phyloP scores from a whole-genome alignment of 2,888 invertebrate genomes.

The Coelopa pilipes region DNA sequence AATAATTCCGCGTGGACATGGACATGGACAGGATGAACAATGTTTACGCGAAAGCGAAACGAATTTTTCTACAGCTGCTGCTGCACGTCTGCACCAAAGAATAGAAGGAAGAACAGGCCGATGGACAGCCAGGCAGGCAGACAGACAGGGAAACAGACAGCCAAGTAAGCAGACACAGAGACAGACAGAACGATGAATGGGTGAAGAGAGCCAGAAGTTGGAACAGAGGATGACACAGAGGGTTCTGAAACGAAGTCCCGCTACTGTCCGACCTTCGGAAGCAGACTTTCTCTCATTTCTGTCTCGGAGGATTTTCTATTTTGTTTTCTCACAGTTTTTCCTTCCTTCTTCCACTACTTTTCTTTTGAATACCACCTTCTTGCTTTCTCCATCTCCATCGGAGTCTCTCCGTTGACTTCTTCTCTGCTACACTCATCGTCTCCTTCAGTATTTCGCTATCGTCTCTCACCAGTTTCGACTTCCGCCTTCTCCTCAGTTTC shows the following conservation, averaged over 20 bases:
- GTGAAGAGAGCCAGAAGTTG: no score
- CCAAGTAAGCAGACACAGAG: no score
- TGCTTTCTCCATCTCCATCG: background rate
- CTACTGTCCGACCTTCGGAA: no score
- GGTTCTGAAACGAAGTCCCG: no score
- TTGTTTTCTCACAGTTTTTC: background rate
- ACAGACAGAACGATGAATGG: no score
- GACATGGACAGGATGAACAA: constrained; percentile 13
- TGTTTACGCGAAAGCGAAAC: constrained; percentile 29
- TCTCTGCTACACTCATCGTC: background rate
- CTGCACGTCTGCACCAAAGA: no score
- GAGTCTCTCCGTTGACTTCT: background rate
- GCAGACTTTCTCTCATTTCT: no score
- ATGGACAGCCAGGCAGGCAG: constrained; percentile 25
- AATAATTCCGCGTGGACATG: no score
- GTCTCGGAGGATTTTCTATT: background rate
- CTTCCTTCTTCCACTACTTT: background rate
- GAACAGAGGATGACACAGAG: no score
- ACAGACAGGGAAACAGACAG: background rate
- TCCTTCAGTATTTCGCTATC: background rate
- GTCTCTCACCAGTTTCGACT: background rate
- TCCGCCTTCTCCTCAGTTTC: background rate
- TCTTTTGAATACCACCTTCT: no score
- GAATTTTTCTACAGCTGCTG: constrained; percentile 18
- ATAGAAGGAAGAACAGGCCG: no score